These are phyloP conservation scores for Chymomyza procnemis DNA, from an alignment of 2,888 invertebrate genomes.

Conservation along the genomic window DNA sequence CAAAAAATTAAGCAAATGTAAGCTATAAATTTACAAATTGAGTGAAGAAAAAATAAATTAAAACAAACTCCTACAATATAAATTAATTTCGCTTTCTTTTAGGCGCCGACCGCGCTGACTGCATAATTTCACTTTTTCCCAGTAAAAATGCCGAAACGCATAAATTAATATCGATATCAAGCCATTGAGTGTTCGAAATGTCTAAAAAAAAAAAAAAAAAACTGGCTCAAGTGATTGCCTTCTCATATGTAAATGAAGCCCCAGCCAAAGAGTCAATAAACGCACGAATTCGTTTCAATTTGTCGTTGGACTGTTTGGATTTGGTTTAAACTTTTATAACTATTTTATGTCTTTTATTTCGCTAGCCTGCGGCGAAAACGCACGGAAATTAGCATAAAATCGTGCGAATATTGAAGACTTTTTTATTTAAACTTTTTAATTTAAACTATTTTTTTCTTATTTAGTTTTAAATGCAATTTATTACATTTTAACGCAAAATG, in stretches of 20 bases:
- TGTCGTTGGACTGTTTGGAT: slow-evolving; percentile 45
- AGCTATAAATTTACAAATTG: slow-evolving; percentile 48
- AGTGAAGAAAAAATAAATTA: slow-evolving; percentile 18
- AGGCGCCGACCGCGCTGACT: slow-evolving; percentile 32
- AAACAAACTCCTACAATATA: slow-evolving; percentile 52
- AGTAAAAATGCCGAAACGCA: neutral
- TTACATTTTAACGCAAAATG: slow-evolving; percentile 49
- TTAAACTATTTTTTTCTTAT: slow-evolving; percentile 16
- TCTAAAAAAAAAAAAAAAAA: too few species aligned
- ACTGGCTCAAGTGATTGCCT: slow-evolving; percentile 45
- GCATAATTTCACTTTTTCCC: slow-evolving; percentile 7
- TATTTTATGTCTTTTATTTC: slow-evolving; percentile 3
- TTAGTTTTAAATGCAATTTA: slow-evolving; percentile 32
- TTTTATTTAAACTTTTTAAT: slow-evolving; percentile 17
- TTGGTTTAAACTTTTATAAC: slow-evolving; percentile 3
- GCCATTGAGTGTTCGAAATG: neutral
- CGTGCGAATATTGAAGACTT: slow-evolving; percentile 55
- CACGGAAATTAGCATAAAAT: slow-evolving; percentile 58
- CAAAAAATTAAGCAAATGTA: slow-evolving; percentile 28
- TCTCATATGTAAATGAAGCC: slow-evolving; percentile 57
- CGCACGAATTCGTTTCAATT: slow-evolving; percentile 57
- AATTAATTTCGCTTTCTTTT: slow-evolving; percentile 21
- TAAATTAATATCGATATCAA: slow-evolving; percentile 1
- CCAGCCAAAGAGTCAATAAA: slow-evolving; percentile 61
- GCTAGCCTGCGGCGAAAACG: slow-evolving; percentile 24